Conservation (phyloP, 2,888 invertebrate genomes). For the Torymus aiolomorphi region DNA sequence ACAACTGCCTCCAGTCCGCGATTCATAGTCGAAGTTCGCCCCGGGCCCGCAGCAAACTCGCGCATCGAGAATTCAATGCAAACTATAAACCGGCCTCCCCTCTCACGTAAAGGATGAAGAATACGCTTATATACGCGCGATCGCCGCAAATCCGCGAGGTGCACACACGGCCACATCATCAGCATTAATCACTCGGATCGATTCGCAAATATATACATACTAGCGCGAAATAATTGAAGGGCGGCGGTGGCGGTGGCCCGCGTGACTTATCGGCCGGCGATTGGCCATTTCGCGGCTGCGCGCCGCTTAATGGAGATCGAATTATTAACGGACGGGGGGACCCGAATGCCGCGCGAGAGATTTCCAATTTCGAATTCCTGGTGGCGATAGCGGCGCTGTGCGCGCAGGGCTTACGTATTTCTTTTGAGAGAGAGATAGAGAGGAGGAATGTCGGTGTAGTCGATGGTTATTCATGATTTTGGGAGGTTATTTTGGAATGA, state of each 20-base stretch:
- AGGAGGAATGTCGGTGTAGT: background rate
- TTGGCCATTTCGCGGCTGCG: slow-evolving; percentile 32
- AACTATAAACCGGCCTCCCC: too few species aligned
- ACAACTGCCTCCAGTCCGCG: background rate
- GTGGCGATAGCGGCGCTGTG: background rate
- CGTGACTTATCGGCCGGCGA: slow-evolving; percentile 29
- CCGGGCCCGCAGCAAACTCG: too few species aligned
- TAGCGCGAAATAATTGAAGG: slow-evolving; percentile 48
- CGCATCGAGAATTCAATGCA: too few species aligned
- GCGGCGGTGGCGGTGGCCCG: background rate
- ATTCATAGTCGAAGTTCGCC: background rate
- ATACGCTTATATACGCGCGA: background rate
- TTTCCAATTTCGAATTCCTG: slow-evolving; percentile 23
- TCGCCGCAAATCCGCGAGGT: background rate
- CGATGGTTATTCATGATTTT: background rate
- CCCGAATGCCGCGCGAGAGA: background rate
- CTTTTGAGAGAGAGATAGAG: background rate
- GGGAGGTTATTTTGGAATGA: background rate
- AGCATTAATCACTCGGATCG: slow-evolving; percentile 46
- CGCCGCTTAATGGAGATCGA: slow-evolving; percentile 35
- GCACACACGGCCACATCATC: background rate
- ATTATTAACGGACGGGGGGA: slow-evolving; percentile 37
- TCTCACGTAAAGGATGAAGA: too few species aligned
- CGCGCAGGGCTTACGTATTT: background rate
- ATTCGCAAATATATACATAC: slow-evolving; percentile 30